Evolutionary conservation across 1,140 invertebrate species (phyloP), one percentile per base, ranked within the genome.

Genomic region (Zaprionus tsacasi): DNA sequence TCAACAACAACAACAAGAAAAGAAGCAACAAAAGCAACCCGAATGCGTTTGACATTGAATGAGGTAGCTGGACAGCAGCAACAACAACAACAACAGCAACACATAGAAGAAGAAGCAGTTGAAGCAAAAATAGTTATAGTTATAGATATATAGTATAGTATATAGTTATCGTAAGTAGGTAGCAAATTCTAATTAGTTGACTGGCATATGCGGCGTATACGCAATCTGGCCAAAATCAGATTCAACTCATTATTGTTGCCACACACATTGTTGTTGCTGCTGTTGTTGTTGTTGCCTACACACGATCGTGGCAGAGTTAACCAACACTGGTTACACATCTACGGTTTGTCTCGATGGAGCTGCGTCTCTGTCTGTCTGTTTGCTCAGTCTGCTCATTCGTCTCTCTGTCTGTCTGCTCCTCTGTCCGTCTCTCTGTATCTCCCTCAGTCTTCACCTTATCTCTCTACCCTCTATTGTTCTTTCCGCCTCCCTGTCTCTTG

Each of bases 1-100:
- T n/a, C 12, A 48, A 60, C 58, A 48, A 61, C 43, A 54, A 64
- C 33, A 30, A 33, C 15, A 56, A 43, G 15, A 45, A 40, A 27
- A 40, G 11, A 8, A 30, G 8, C 25, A 56, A 43, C 27, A 45
- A 40, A 27, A 40, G 11, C 12, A 30, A 11, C 25, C 27, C 27
- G 10, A 36, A 13, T 50, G 70, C 57, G 66, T n/a, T 69, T 74
- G 66, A 25, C 71, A 74, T 74, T 70, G 66, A 74, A 68, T 13
- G 64, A 40, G 52, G 57, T 27, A 68, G 33, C 54, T 61, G 13
- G 15, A 61, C 38, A 40, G 38, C 38, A n/a, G 12, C 38, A 40
- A 1, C 38, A n/a, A 4, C 17, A 50, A 12, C 10, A 50, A 17
- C 15, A 45, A 17, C 43, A 17, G 6, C 15, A 50, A 10, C 21